Evolutionary conservation across 2,113 vertebrate species (phyloP).

Genomic region (Ictalurus furcatus): DNA sequence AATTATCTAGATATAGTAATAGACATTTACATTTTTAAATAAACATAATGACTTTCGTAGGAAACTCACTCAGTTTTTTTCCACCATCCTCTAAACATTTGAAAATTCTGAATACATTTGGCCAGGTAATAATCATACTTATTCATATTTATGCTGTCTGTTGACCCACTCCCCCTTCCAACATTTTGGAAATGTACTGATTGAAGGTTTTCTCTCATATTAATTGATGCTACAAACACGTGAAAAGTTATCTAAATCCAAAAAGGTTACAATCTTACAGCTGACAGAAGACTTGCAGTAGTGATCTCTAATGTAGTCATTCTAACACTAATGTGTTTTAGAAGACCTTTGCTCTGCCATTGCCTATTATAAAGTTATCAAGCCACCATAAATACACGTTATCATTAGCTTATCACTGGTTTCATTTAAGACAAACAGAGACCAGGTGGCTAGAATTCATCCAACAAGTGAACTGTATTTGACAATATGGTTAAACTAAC

Average conservation of each 20-base stretch:
- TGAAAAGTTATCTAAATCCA: no score
- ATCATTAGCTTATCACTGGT: not conserved
- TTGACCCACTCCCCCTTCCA: not conserved
- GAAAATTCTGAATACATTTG: not conserved
- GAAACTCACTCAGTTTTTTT: not conserved
- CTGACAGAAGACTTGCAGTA: not conserved
- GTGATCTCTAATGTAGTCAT: not conserved
- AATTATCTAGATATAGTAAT: no score
- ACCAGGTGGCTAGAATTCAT: not conserved
- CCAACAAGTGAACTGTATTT: not conserved
- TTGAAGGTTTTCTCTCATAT: not conserved
- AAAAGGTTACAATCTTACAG: not conserved
- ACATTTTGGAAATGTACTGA: not conserved
- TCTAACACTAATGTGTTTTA: not conserved
- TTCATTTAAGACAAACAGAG: not conserved
- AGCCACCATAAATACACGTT: not conserved
- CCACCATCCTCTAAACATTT: not conserved
- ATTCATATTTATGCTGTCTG: not conserved
- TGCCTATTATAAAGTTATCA: slow-evolving; percentile 1
- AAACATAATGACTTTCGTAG: not conserved
- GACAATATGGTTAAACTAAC: not conserved
- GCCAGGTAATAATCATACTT: not conserved
- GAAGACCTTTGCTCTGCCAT: not conserved
- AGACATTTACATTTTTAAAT: not conserved
- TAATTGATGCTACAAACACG: not conserved